Evolutionary conservation across 2,797 vertebrate species (phyloP).

Genomic region (Somateria mollissima): DNA sequence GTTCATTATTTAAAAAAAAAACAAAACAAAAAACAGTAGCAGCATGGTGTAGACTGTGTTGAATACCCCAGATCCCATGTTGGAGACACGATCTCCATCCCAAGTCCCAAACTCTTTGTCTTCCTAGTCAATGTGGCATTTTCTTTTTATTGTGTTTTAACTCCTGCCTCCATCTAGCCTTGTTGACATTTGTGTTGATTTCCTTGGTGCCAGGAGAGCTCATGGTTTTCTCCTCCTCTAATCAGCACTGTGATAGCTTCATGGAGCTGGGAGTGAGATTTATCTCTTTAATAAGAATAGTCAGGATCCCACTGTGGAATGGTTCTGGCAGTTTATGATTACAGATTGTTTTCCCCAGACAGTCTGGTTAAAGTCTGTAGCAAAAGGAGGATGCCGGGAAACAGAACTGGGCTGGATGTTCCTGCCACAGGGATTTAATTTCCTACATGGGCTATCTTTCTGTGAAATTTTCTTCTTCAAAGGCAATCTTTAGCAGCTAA

Average conservation of each 20-base stretch:
- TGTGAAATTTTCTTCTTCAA: background rate
- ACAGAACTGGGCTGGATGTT: background rate
- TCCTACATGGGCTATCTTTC: background rate
- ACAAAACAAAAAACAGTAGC: background rate
- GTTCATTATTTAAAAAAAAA: background rate
- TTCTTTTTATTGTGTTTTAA: constrained; percentile 7
- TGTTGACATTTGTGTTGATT: constrained; percentile 46
- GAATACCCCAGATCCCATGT: background rate
- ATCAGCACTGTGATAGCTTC: constrained; percentile 27
- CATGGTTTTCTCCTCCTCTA: constrained; percentile 16
- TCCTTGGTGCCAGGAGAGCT: constrained; percentile 44
- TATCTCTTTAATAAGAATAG: constrained; percentile 75
- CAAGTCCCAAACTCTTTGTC: background rate
- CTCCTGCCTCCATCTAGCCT: background rate
- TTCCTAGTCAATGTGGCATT: background rate
- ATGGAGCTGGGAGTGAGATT: constrained; percentile 58
- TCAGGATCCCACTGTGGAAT: constrained; percentile 45
- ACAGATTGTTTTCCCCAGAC: constrained; percentile 23
- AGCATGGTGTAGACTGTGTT: background rate
- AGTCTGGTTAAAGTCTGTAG: background rate
- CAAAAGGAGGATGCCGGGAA: constrained; percentile 31
- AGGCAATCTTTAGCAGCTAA: background rate
- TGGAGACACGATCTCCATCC: background rate
- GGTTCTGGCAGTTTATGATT: constrained; percentile 59
- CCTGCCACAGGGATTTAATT: background rate